A percentile compares a stretch with the other conserved stretches of the same genome.
These are phyloP conservation scores for Megalopta genalis DNA, from an alignment of 1,140 invertebrate species.

Conservation along the genomic window DNA sequence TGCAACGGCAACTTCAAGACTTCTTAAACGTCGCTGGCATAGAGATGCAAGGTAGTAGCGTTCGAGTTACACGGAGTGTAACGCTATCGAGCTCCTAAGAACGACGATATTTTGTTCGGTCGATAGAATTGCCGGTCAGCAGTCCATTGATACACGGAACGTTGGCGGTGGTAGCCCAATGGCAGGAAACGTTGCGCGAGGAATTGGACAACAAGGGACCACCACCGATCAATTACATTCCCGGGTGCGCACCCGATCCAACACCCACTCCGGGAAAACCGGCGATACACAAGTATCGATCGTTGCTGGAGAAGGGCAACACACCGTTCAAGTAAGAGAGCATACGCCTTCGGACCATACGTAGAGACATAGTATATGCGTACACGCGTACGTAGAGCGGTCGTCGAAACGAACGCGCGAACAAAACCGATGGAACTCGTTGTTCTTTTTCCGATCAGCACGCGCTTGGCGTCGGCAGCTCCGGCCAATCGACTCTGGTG, in stretches of 20 bases:
- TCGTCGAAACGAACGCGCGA: not conserved
- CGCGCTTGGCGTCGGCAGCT: slow-evolving; percentile 87
- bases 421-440: not conserved
- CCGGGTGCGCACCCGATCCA: slow-evolving; percentile 84
- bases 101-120: slow-evolving; percentile 53
- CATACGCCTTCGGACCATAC: no score
- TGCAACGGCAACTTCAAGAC: slow-evolving; percentile 88
- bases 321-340: slow-evolving; percentile 92
- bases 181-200: slow-evolving; percentile 90
- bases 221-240: slow-evolving; percentile 89
- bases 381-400: no score
- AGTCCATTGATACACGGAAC: slow-evolving; percentile 96
- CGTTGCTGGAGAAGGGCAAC: slow-evolving; percentile 94
- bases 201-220: slow-evolving; percentile 88
- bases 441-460: slow-evolving; percentile 73
- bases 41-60: slow-evolving; percentile 93
- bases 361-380: no score
- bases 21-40: slow-evolving; percentile 93
- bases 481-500: slow-evolving; percentile 95
- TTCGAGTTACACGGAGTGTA: not conserved
- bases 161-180: slow-evolving; percentile 91
- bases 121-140: slow-evolving; percentile 92
- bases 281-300: slow-evolving; percentile 95
- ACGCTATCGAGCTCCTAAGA: no score
- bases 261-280: slow-evolving; percentile 87